Conservation (phyloP, 2,113 vertebrate genomes). For the Laticauda laticaudata region DNA sequence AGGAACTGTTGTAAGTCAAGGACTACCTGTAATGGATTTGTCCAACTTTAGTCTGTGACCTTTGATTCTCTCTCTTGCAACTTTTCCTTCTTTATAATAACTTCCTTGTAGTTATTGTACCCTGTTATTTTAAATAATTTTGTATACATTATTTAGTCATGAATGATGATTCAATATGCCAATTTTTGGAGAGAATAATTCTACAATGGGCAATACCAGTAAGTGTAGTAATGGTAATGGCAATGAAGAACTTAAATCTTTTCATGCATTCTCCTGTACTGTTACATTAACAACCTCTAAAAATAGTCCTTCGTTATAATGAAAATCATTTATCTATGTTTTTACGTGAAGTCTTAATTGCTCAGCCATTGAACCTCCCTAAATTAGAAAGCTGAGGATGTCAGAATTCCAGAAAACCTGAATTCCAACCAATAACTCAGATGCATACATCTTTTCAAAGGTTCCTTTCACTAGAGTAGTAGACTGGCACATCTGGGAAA, state of each 20-base stretch:
- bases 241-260: background rate
- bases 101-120: background rate
- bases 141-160: background rate
- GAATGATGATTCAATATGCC: background rate
- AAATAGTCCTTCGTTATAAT: background rate
- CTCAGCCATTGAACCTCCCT: background rate
- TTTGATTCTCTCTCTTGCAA: background rate
- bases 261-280: no score
- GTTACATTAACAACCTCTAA: background rate
- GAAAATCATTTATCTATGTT: background rate
- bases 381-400: background rate
- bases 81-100: background rate
- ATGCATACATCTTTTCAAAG: no score
- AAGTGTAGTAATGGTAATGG: background rate
- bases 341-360: background rate
- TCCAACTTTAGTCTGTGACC: background rate
- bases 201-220: background rate
- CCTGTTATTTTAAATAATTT: background rate
- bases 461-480: no score
- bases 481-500: no score
- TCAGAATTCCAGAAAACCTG: no score
- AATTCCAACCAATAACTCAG: no score
- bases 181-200: background rate
- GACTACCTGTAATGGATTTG: background rate
- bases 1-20: background rate